Base-by-base conservation (phyloP, 2,888 invertebrate genomes). In the Dimorphilus gyrociliatus region DNA sequence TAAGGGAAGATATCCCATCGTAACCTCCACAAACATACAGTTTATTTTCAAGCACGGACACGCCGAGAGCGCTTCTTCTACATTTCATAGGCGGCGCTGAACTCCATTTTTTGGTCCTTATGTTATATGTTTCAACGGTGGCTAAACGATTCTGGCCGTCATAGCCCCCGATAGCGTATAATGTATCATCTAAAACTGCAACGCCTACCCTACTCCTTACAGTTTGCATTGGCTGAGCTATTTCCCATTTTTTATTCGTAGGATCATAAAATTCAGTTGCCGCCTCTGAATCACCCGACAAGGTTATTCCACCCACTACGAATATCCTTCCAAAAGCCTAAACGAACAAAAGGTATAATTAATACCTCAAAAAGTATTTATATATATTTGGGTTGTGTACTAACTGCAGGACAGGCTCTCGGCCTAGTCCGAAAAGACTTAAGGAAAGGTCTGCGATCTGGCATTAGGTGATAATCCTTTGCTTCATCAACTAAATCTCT, bases 231-330 rank as follows among this genome's bases (percentile, higher is more conserved):
- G 78, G 74, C 49, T 79, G 77, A 0, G 51, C 77, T 56, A 76
- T 69, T 48, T 72, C 69, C 82, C 82, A 84, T 36, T 72, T 66
- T 25, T 73, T 67, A 26, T 63, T 47, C 29, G 68, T 64, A 1
- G 81, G 80, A 64, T 82, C 78, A 54, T 73, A 82, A 43, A 75
- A 76, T 63, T 84, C 82, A 0, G 82, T 81, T 0, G 81, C 81
- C 45, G 77, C 78, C 26, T 81, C 65, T 0, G 81, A 80, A 53
- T 81, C 79, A 50, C 79, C 80, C 47, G 76, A 75, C 51, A 79
- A 77, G 24, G 80, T 80, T 16, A 82, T 64, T 2, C 82, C 84
- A 15, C 82, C 84, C 23, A 84, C 79, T 26, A 81, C 82, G 60
- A 78, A 84, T 38, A 84, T 80, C 47, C 78, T 73, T 1, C 82